A percentile compares a stretch with the other conserved stretches of the same genome.
phyloP scores from a whole-genome alignment of 2,113 vertebrate species.

The Motacilla alba region DNA sequence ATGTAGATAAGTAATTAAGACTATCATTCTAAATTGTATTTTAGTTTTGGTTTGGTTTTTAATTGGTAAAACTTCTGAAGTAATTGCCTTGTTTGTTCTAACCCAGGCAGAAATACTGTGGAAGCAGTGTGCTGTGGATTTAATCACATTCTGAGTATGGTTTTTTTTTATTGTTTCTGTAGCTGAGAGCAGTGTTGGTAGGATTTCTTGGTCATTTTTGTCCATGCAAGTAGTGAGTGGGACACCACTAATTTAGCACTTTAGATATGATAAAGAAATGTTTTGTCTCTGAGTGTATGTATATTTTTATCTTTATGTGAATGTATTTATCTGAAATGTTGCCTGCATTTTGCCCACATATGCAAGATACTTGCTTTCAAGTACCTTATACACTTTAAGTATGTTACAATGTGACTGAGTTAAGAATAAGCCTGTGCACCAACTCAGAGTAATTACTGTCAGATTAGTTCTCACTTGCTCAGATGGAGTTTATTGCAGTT shows the following conservation, averaged over 20 bases:
- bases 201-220: neutral
- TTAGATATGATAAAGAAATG: neutral
- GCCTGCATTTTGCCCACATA: neutral
- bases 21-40: neutral
- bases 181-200: neutral
- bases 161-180: neutral
- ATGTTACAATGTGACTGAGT: neutral
- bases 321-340: neutral
- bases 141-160: neutral
- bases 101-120: neutral
- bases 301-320: neutral
- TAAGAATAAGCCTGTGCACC: neutral
- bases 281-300: fast-evolving
- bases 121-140: neutral
- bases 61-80: neutral
- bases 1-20: neutral
- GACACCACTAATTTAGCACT: neutral
- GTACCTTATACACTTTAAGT: neutral
- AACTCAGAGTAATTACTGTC: neutral
- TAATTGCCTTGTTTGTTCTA: neutral
- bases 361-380: neutral
- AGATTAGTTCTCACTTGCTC: neutral
- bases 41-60: neutral
- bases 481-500: neutral
- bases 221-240: neutral